Conservation (phyloP, 2,888 invertebrate species). For the Furcula furcula region DNA sequence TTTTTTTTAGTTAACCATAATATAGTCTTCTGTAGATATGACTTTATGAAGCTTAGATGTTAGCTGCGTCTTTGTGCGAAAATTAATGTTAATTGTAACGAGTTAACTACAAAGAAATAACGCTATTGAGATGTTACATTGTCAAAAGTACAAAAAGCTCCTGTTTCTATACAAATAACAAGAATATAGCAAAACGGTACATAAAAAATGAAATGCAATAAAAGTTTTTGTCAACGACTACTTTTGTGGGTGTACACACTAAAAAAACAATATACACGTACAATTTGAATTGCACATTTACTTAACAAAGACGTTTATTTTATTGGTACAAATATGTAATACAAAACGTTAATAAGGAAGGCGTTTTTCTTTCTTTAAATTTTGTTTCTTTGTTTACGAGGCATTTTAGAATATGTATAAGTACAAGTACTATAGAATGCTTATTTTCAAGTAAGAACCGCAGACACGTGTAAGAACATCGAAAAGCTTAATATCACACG, state of each 20-base stretch:
- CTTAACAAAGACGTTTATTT: background rate
- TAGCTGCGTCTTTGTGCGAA: too few relatives aligned
- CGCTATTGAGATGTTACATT: slow-evolving; percentile 1
- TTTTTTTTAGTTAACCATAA: too few relatives aligned
- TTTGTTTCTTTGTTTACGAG: too few relatives aligned
- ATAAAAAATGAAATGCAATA: slow-evolving; percentile 1
- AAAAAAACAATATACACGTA: slow-evolving; percentile 1
- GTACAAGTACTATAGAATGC: too few relatives aligned
- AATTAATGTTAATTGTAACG: slow-evolving; percentile 1
- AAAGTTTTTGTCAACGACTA: background rate
- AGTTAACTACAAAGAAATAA: slow-evolving; percentile 1
- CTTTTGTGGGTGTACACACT: background rate
- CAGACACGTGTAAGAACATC: too few relatives aligned
- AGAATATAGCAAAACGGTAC: background rate
- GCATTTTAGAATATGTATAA: too few relatives aligned
- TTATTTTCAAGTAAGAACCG: too few relatives aligned
- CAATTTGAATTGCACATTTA: slow-evolving; percentile 1
- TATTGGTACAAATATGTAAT: background rate
- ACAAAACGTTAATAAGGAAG: background rate
- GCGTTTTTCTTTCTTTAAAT: too few relatives aligned
- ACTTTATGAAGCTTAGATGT: too few relatives aligned
- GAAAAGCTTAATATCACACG: too few relatives aligned
- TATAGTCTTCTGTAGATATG: too few relatives aligned
- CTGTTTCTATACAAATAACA: slow-evolving; percentile 1
- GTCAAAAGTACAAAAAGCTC: slow-evolving; percentile 1